Evolutionary conservation across 2,888 invertebrate genomes (phyloP).

Genomic region (Sarcophaga variegata): DNA sequence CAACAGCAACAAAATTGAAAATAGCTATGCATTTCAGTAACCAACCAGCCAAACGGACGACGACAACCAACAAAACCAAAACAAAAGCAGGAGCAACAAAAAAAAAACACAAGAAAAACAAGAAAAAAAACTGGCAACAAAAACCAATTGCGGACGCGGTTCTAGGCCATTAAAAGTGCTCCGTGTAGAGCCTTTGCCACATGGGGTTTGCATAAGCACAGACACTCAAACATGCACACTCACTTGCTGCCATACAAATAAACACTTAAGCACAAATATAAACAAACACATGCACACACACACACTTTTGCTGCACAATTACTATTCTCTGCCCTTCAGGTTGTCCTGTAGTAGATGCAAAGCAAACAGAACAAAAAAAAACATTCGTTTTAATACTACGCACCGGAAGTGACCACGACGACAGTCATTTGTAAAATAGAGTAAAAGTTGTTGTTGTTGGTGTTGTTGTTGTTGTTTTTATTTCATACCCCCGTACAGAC

Average conservation of each 20-base stretch:
- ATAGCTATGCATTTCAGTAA: background rate
- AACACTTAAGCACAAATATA: too few relatives aligned
- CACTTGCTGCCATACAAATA: too few relatives aligned
- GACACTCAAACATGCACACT: too few relatives aligned
- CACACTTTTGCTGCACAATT: too few relatives aligned
- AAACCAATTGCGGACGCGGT: conserved; percentile 67
- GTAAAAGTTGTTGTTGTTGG: conserved; percentile 58
- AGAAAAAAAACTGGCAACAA: conserved; percentile 33
- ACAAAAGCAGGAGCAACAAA: conserved; percentile 34
- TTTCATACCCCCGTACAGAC: conserved; percentile 1
- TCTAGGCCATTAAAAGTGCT: conserved; percentile 69
- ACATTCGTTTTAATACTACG: too few relatives aligned
- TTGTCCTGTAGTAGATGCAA: too few relatives aligned
- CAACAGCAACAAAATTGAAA: conserved; percentile 28
- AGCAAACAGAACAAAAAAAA: too few relatives aligned
- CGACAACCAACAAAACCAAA: conserved; percentile 36
- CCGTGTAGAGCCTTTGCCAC: conserved; percentile 68
- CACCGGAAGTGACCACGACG: conserved; percentile 69
- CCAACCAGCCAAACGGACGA: conserved; percentile 12
- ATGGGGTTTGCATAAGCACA: conserved; percentile 55
- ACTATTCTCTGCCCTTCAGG: too few relatives aligned
- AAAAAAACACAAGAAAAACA: conserved; percentile 4
- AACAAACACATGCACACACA: too few relatives aligned
- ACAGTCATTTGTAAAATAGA: conserved; percentile 64
- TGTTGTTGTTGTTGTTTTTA: conserved; percentile 8